Evolutionary conservation across 2,888 invertebrate genomes (phyloP).

Genomic region (Aricia artaxerxes): DNA sequence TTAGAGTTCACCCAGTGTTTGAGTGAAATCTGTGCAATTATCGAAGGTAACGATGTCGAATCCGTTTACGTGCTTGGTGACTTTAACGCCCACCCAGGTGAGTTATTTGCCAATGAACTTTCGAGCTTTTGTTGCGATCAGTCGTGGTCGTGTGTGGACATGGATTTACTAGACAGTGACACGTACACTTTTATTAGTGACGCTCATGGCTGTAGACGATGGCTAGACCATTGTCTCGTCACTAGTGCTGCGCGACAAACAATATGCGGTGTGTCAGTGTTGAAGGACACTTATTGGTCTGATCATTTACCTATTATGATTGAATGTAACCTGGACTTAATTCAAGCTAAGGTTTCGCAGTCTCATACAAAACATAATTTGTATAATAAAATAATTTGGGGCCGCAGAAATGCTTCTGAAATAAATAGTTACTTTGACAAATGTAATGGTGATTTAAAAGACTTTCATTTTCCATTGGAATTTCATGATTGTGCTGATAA

Average conservation of each 20-base stretch:
- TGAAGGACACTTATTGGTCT: constrained; percentile 37
- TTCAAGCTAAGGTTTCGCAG: constrained; percentile 31
- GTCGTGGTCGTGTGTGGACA: constrained; percentile 40
- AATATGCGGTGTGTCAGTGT: not conserved
- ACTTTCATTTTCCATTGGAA: constrained; percentile 36
- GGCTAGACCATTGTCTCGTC: constrained; percentile 41
- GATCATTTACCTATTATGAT: constrained; percentile 40
- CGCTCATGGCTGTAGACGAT: constrained; percentile 37
- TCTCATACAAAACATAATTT: constrained; percentile 9
- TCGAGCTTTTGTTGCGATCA: constrained; percentile 41
- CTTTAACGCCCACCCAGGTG: constrained; percentile 43
- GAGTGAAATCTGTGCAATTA: constrained; percentile 38
- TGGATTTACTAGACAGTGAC: constrained; percentile 33
- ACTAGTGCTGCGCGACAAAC: constrained; percentile 35
- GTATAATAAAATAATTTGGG: constrained; percentile 36
- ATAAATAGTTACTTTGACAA: constrained; percentile 31
- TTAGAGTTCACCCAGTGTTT: constrained; percentile 41
- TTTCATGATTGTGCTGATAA: constrained; percentile 34
- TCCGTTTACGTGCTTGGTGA: constrained; percentile 41
- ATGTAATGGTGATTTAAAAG: constrained; percentile 13
- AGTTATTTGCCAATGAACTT: constrained; percentile 40
- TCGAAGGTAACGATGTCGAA: constrained; percentile 37
- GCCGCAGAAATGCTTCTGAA: constrained; percentile 35
- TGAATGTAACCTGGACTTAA: constrained; percentile 37
- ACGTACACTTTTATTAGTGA: constrained; percentile 42